Evolutionary conservation across 2,113 vertebrate genomes (phyloP), one percentile per base, ranked within the genome.

Genomic region (Phaethornis superciliosus): DNA sequence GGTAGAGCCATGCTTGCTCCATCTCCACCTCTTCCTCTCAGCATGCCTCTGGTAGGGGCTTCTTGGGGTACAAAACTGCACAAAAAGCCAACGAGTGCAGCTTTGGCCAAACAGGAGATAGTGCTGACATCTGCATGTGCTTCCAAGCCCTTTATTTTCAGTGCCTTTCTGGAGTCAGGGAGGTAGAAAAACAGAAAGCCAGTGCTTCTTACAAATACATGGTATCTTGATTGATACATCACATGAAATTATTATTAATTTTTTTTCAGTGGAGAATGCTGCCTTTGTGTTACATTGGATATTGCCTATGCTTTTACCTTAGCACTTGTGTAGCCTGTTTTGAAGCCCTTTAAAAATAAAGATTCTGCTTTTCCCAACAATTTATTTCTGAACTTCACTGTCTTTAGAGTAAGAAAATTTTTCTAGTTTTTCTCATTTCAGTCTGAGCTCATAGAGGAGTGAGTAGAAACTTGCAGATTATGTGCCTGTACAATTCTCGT

Each of bases 21-120:
- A n/a, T 3, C 37, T 80, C 37, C 30, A 2, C 58, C 60, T 55
- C 44, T 35, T 70, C 56, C 21, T 67, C 47, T 54, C 47, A 58
- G 0, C 8, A 7, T 42, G 17, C 6, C 20, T 2, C 2, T 33
- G 27, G 15, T 1, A 4, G 47, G 23, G 14, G 10, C 37, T 69
- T 8, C 6, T 42, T 7, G 8, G 4, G 10, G 28, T 33, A 42
- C 21, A 11, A n/a, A 69, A n/a, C 21, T 4, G 5, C 17, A 17
- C 49, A 18, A 47, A 44, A 59, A 64, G 37, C 15, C 35, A 11
- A 15, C 7, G 21, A 52, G 15, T 15, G 35, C 28, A 63, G 19
- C 35, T 78, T 47, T 32, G 35, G 21, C 55, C 60, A 67, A 37
- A n/a, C 18, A 22, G 1, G 22, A 6, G 22, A 11, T 14, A 37